These are phyloP conservation scores for Ataeniobius toweri DNA, from an alignment of 2,797 vertebrate species.

Conservation along the genomic window DNA sequence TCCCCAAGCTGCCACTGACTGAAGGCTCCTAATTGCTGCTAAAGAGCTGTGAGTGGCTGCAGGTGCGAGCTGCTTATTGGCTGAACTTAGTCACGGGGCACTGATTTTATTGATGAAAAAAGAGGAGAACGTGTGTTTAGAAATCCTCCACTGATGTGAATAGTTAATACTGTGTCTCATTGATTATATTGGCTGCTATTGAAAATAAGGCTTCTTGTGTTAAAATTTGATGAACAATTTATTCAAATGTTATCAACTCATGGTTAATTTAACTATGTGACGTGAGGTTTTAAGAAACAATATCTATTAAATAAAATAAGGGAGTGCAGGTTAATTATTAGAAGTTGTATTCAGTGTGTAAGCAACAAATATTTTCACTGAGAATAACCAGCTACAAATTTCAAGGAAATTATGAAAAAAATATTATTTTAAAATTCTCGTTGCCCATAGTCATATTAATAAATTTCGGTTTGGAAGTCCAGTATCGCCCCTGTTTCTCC, in stretches of 20 bases:
- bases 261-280: not conserved
- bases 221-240: not conserved
- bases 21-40: conserved; percentile 69
- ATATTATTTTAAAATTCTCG: not conserved
- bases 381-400: not conserved
- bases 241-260: not conserved
- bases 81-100: conserved; percentile 50
- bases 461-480: not conserved
- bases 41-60: conserved; percentile 66
- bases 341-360: too few species aligned
- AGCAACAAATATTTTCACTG: not conserved
- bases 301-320: not conserved
- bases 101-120: conserved; percentile 63
- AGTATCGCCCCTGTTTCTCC: not conserved
- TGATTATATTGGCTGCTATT: not conserved
- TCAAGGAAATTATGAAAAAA: not conserved
- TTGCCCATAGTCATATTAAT: not conserved
- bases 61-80: conserved; percentile 69
- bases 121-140: not conserved
- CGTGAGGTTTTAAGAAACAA: not conserved
- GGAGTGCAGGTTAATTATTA: not conserved
- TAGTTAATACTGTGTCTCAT: not conserved
- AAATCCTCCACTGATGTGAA: not conserved
- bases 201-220: not conserved
- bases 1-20: conserved; percentile 26